Conservation (phyloP, 1,140 invertebrate species). For the Trichonephila clavata region DNA sequence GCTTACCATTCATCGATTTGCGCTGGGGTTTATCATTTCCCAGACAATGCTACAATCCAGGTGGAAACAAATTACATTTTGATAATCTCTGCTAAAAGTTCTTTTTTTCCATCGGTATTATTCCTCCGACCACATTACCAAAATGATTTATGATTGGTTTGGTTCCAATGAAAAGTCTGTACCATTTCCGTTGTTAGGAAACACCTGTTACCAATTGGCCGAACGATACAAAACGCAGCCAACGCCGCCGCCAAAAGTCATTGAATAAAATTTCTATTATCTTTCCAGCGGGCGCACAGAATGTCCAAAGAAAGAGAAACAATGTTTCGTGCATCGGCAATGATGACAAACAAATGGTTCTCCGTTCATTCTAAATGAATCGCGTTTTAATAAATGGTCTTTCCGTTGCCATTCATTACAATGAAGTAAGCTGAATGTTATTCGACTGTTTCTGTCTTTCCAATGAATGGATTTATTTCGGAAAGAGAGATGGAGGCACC, state of each 20-base stretch:
- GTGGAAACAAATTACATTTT: background rate
- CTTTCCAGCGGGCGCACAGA: background rate
- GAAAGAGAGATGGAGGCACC: too few relatives aligned
- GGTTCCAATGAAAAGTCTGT: background rate
- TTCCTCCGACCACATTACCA: background rate
- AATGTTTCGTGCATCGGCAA: background rate
- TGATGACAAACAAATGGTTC: background rate
- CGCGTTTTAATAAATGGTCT: background rate
- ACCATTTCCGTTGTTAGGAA: background rate
- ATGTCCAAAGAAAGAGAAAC: background rate
- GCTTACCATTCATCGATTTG: background rate
- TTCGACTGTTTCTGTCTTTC: background rate
- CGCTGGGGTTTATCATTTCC: background rate
- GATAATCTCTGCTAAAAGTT: background rate
- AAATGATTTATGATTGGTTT: background rate
- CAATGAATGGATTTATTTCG: background rate
- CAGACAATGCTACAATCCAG: conserved; percentile 2
- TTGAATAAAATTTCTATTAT: conserved; percentile 20
- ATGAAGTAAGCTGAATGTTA: background rate
- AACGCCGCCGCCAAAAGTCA: background rate
- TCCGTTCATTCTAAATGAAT: background rate
- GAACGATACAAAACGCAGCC: background rate
- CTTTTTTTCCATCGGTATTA: background rate
- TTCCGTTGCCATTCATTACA: background rate
- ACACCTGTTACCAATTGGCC: conserved; percentile 3